Evolutionary conservation across 2,113 vertebrate genomes (phyloP), one percentile per base, ranked within the genome.

Genomic region (Chaetops frenatus): DNA sequence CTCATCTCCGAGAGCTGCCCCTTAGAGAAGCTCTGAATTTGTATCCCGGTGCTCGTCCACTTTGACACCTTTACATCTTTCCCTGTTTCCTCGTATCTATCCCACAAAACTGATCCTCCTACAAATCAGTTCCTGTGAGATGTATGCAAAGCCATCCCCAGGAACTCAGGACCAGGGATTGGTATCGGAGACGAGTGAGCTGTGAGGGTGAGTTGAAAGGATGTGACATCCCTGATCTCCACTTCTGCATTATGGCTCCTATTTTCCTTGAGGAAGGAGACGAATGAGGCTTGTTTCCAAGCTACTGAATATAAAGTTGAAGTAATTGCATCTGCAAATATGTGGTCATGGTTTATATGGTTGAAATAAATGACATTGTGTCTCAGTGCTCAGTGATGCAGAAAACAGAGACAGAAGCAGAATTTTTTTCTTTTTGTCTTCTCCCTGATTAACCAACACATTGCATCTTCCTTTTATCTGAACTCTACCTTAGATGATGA

Each of bases 211-310:
- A 95, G 60, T 33, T 97, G 95, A 96, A 86, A 56, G 61, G 88
- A 95, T 96, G 93, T 92, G 93, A 96, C 95, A 95, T 93, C 82
- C 96, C 82, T 74, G 25, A 86, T 97, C 60, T 93, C 77, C 74
- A 58, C 29, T 96, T 95, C 88, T 84, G 86, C 69, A 1, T 93
- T 96, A 88, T 10, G 72, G 80, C 12, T 96, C 28, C 84, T 88
- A 90, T 95, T 97, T 96, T 96, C 95, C 94, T 95, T 33, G 76
- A 97, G 95, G 93, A 96, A 90, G 81, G 86, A 96, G 77, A 93
- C 72, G 83, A 97, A 96, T 45, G 25, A 79, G 72, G 72, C 51
- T 96, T 90, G 80, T 94, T 96, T 97, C 94, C 86, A 78, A 94
- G 82, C 96, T 96, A 95, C 76, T 92, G 93, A 94, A 79, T 94